These are phyloP conservation scores for Sebastes aleutianus DNA, from an alignment of 2,797 vertebrate species.

Conservation along the genomic window DNA sequence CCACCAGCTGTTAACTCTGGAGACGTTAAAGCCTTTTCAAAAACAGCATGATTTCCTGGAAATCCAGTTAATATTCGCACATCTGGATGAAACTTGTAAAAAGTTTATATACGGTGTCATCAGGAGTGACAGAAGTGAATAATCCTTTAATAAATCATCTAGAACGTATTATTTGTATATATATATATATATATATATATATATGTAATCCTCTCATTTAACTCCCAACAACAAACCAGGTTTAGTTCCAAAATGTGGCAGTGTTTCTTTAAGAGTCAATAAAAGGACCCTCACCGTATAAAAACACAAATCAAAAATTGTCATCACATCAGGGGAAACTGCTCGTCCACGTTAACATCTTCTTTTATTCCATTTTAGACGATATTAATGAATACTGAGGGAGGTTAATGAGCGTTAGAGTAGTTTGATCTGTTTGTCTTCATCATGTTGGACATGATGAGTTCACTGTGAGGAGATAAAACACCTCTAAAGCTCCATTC, in stretches of 20 bases:
- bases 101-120: too few relatives aligned
- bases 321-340: background rate
- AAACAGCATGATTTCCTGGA: background rate
- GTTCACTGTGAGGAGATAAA: background rate
- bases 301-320: background rate
- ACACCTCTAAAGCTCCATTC: background rate
- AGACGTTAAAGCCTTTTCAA: too few relatives aligned
- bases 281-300: background rate
- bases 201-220: background rate
- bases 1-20: background rate
- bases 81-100: too few relatives aligned
- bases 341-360: background rate
- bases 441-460: background rate
- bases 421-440: background rate
- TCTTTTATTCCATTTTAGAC: background rate
- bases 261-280: background rate
- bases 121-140: too few relatives aligned
- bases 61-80: background rate
- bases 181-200: too few relatives aligned
- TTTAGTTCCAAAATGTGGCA: background rate
- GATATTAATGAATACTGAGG: background rate
- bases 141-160: too few relatives aligned
- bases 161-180: too few relatives aligned
- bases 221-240: background rate
- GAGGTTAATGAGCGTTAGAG: background rate